These are phyloP conservation scores for Austrofundulus limnaeus DNA, from an alignment of 2,113 vertebrate species.

Conservation along the genomic window DNA sequence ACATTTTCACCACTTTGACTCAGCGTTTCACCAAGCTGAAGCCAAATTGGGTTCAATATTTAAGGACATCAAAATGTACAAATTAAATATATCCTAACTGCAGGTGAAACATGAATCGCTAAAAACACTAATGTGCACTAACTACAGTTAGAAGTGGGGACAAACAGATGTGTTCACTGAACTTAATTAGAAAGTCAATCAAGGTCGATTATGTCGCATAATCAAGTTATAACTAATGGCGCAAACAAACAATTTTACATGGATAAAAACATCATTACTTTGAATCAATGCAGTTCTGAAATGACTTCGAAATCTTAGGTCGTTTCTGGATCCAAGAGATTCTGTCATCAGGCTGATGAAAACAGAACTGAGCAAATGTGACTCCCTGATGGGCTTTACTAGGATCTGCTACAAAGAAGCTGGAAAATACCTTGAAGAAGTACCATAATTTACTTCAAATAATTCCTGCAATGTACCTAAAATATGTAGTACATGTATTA, in stretches of 20 bases:
- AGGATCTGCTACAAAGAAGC: background rate
- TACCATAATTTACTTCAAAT: too few species aligned
- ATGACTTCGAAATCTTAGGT: conserved; percentile 2
- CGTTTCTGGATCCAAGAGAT: background rate
- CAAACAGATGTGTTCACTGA: too few species aligned
- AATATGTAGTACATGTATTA: too few species aligned
- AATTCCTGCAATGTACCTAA: too few species aligned
- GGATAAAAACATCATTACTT: background rate
- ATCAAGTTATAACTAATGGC: background rate
- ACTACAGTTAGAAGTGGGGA: background rate
- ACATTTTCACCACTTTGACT: background rate
- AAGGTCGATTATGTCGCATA: background rate
- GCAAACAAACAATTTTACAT: background rate
- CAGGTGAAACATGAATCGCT: background rate
- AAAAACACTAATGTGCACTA: background rate
- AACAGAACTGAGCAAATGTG: conserved; percentile 20
- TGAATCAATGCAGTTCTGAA: background rate
- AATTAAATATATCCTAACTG: background rate
- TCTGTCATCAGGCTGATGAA: conserved; percentile 2
- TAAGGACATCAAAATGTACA: background rate
- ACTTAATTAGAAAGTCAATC: too few species aligned
- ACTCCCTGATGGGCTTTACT: conserved; percentile 41
- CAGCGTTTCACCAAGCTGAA: background rate
- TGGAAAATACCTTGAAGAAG: too few species aligned
- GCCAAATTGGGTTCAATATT: background rate